A percentile compares a stretch with the other conserved stretches of the same genome.
Evolutionary conservation across 2,113 vertebrate species (phyloP).

Genomic region (Prionailurus viverrinus): DNA sequence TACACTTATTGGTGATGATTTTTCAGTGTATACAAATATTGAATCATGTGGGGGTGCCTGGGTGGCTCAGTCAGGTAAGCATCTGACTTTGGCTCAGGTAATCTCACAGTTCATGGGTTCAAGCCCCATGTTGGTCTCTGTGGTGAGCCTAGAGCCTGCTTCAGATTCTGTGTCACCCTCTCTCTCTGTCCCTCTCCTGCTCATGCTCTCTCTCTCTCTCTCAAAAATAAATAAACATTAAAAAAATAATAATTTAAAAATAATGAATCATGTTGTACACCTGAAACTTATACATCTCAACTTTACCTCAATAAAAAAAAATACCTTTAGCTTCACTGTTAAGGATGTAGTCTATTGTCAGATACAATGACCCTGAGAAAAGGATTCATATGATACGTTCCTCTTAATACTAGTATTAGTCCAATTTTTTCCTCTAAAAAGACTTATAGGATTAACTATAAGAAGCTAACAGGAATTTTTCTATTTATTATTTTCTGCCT

Average conservation of each 20-base stretch:
- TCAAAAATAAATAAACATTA: no score
- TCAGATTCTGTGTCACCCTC: no score
- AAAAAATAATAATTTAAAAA: neutral
- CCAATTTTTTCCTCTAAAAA: neutral
- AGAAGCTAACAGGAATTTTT: neutral
- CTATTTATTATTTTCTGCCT: neutral
- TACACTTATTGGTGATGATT: neutral
- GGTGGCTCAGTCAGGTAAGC: no score
- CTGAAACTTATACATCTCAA: neutral
- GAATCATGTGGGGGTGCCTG: neutral
- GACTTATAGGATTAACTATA: neutral
- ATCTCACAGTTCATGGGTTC: no score
- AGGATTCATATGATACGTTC: neutral
- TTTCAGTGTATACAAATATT: neutral
- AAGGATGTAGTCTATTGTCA: neutral
- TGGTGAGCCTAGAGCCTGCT: no score
- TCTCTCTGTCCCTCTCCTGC: no score
- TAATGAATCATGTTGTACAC: neutral
- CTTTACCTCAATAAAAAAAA: neutral
- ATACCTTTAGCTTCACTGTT: neutral
- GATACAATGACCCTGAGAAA: neutral
- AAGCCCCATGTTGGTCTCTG: no score
- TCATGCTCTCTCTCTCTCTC: no score
- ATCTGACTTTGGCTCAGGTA: no score
- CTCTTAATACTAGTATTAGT: neutral